These are phyloP conservation scores for Diaprepes abbreviatus DNA, from an alignment of 2,888 invertebrate genomes.

Conservation along the genomic window DNA sequence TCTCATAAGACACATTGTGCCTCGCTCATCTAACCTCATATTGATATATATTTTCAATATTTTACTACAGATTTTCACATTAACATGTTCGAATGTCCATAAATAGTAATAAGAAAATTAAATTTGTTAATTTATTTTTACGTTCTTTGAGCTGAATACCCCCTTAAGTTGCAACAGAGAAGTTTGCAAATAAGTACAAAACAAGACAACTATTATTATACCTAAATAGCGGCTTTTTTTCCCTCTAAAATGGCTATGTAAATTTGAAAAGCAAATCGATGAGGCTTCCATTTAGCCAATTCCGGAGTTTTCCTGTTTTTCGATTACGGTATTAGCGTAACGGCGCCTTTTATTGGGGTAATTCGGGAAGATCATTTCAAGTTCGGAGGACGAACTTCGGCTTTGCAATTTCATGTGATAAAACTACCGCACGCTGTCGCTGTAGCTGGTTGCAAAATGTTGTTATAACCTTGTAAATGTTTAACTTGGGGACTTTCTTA, in stretches of 20 bases:
- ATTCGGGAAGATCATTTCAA: constrained; percentile 33
- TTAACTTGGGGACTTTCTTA: neutral
- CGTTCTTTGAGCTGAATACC: too few relatives aligned
- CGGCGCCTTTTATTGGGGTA: constrained; percentile 38
- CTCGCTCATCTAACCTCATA: too few relatives aligned
- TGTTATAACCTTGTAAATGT: neutral
- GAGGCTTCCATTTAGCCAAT: constrained; percentile 38
- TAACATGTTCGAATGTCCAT: too few relatives aligned
- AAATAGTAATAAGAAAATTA: too few relatives aligned
- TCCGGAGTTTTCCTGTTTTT: constrained; percentile 28
- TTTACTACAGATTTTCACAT: too few relatives aligned
- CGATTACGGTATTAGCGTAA: constrained; percentile 42
- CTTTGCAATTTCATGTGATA: constrained; percentile 4
- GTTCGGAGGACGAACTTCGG: constrained; percentile 19
- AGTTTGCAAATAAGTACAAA: neutral
- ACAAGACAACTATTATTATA: neutral
- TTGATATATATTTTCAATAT: too few relatives aligned
- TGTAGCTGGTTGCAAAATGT: neutral
- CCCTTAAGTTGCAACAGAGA: too few relatives aligned
- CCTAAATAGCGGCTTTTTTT: neutral
- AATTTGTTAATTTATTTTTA: too few relatives aligned
- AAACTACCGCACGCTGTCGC: constrained; percentile 9
- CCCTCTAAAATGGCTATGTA: constrained; percentile 27
- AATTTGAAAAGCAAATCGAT: constrained; percentile 38
- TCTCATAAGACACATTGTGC: too few relatives aligned